Base-by-base conservation (phyloP, 2,888 invertebrate species). In the Alloplasta piceator region DNA sequence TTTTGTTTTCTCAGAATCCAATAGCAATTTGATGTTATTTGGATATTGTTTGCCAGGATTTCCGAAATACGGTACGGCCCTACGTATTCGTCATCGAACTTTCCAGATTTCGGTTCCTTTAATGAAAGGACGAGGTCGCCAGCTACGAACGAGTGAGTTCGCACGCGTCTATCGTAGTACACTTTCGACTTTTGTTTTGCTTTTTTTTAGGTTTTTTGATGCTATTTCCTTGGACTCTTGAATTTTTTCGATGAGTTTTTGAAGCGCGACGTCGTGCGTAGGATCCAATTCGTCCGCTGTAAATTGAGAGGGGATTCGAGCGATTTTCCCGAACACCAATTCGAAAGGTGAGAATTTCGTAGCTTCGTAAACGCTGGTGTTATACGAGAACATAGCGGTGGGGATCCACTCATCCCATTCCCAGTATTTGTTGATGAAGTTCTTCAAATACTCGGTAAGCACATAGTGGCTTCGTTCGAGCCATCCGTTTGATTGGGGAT, bases 381-480 rank as follows among this genome's bases (percentile, higher is more conserved):
- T 83, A n/a, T n/a, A n/a, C n/a, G n/a, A n/a, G n/a, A n/a, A n/a
- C n/a, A n/a, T n/a, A n/a, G n/a, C n/a, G n/a, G 64, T 64, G 6
- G 50, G 43, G 7, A 78, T 7, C 6, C 64, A 38, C 56, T 78
- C 68, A 38, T 80, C 78, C 75, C 80, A 78, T 10, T 81, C 61
- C 7, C 26, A 39, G 0, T 80, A 46, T 4, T 72, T 52, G 3
- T 63, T 48, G n/a, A 70, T 66, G 9, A 61, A 80, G n/a, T 80
- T 70, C 46, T 80, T 78, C 4, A 83, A 48, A 50, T 80, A 81
- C 66, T 81, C 79, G 0, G 60, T 12, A 9, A 83, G 61, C 0
- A 50, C 68, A 10, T 78, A 74, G 39, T 77, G 80, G 7, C 72
- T 66, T 41, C 68, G 56, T 61, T 80, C 80, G 14, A 56, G 7